phyloP scores from a whole-genome alignment of 2,888 invertebrate species.

The Oscheius sp. region DNA sequence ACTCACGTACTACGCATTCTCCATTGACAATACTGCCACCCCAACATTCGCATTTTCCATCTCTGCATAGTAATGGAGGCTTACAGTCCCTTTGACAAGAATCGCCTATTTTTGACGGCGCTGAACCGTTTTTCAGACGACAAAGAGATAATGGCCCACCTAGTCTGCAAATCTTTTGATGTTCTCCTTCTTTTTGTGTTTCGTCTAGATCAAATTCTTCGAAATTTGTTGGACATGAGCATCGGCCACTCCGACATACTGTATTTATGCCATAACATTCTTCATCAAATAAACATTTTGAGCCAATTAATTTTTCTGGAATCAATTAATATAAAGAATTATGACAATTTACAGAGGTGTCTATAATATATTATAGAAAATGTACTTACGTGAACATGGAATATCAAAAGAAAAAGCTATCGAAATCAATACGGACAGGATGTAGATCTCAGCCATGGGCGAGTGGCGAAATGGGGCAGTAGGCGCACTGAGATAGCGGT shows the following conservation, averaged over 20 bases:
- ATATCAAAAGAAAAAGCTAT: constrained; percentile 64
- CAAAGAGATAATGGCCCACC: constrained; percentile 53
- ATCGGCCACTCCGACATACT: constrained; percentile 68
- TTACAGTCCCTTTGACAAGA: constrained; percentile 72
- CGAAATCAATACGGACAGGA: constrained; percentile 49
- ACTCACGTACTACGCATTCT: constrained; percentile 72
- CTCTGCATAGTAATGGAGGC: constrained; percentile 71
- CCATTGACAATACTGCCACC: constrained; percentile 71
- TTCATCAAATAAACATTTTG: constrained; percentile 71
- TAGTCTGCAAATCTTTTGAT: constrained; percentile 64
- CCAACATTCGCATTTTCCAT: constrained; percentile 73
- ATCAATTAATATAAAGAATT: neutral
- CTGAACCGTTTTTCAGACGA: constrained; percentile 52
- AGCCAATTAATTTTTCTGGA: constrained; percentile 71
- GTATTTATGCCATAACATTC: constrained; percentile 73
- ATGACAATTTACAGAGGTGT: neutral
- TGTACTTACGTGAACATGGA: constrained; percentile 70
- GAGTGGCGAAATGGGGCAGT: constrained; percentile 35
- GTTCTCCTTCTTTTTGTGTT: constrained; percentile 46
- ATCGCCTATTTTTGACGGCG: constrained; percentile 71
- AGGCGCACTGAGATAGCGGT: constrained; percentile 36
- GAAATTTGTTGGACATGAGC: constrained; percentile 73
- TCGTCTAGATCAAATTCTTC: constrained; percentile 71
- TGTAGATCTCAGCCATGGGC: constrained; percentile 37
- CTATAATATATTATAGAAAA: neutral